phyloP scores from a whole-genome alignment of 2,888 invertebrate genomes.

The Drosophila dives region DNA sequence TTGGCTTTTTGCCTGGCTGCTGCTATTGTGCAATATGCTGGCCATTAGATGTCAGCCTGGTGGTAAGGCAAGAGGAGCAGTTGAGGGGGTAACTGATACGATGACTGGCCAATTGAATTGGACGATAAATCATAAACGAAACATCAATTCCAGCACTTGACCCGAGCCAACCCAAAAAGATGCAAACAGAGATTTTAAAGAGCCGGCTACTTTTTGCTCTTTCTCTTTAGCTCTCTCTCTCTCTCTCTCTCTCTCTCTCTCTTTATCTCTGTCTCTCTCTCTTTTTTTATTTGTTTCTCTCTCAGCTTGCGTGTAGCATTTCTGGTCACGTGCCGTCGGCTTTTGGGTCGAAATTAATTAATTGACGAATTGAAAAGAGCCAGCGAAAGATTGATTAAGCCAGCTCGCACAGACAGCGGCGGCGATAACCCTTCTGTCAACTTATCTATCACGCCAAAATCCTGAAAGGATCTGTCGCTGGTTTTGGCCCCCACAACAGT shows the following conservation, averaged over 20 bases:
- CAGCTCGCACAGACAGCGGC: conserved; percentile 35
- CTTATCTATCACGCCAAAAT: conserved; percentile 76
- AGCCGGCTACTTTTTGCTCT: neutral
- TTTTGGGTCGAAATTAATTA: conserved; percentile 67
- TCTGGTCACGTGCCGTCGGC: conserved; percentile 62
- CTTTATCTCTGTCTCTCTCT: neutral
- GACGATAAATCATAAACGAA: conserved; percentile 85
- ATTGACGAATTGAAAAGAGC: conserved; percentile 55
- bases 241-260: no score
- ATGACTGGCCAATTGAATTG: conserved; percentile 70
- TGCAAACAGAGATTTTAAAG: conserved; percentile 31
- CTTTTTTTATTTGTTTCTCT: neutral
- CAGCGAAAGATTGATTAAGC: conserved; percentile 71
- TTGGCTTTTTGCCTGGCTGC: conserved; percentile 79
- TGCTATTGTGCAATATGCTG: conserved; percentile 75
- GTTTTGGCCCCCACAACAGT: conserved; percentile 5
- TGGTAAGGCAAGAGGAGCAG: neutral
- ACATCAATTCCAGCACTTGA: conserved; percentile 85
- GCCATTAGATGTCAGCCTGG: conserved; percentile 55
- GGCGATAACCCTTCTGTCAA: conserved; percentile 60
- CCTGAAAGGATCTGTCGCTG: conserved; percentile 46
- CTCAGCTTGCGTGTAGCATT: conserved; percentile 17
- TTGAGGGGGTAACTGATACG: conserved; percentile 42
- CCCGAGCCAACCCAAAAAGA: conserved; percentile 66
- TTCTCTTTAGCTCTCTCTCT: neutral